Evolutionary conservation across 2,113 vertebrate genomes (phyloP).

Genomic region (Microcebus jonahi): DNA sequence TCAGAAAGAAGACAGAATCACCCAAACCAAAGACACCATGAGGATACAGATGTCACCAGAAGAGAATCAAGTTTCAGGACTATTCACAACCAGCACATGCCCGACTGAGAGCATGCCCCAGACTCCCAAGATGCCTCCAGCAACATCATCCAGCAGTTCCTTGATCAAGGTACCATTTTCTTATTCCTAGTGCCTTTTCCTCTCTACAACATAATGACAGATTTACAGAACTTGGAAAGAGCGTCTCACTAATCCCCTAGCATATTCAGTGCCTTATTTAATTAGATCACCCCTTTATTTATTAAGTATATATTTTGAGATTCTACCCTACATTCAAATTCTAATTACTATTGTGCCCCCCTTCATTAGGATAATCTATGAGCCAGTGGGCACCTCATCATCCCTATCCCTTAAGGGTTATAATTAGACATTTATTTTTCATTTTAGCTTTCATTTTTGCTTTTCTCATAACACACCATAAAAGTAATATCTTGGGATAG

Average conservation of each 20-base stretch:
- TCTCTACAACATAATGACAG: no score
- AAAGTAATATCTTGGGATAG: neutral
- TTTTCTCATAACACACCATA: neutral
- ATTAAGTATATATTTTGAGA: neutral
- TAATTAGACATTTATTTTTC: neutral
- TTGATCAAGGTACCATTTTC: neutral
- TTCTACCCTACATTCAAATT: neutral
- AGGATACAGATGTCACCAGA: neutral
- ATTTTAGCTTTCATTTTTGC: neutral
- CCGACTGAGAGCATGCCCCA: neutral
- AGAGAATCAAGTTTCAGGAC: neutral
- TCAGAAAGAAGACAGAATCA: neutral
- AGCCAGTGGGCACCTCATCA: neutral
- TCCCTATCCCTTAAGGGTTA: neutral
- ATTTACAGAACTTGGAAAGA: neutral
- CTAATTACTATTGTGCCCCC: neutral
- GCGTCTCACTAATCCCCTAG: neutral
- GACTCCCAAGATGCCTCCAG: no score
- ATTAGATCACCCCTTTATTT: neutral
- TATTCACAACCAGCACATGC: fast-evolving
- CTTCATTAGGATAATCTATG: neutral
- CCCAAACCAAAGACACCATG: neutral
- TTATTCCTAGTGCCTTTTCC: neutral
- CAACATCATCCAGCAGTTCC: neutral
- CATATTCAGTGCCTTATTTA: neutral